Base-by-base conservation (phyloP, 2,113 vertebrate genomes). In the Odobenus rosmarus region DNA sequence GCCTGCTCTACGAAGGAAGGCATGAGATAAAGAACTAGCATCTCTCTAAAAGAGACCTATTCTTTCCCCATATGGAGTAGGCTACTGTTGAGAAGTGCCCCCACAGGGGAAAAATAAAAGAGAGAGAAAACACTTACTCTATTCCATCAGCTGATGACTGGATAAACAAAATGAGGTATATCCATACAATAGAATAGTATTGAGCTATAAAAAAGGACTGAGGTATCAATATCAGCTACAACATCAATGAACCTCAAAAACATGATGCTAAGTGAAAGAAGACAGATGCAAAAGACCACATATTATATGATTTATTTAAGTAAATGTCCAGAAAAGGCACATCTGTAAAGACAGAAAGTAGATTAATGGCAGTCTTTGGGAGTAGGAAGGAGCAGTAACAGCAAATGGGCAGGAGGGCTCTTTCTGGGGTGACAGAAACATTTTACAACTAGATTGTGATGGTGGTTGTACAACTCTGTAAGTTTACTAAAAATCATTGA, bases 271-370 rank as follows among this genome's bases (percentile, higher is more conserved):
- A 77, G 28, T 36, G 11, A 82, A 97, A 53, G 33, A 94, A 71
- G 57, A 7, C n/a, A 74, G 67, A 61, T 36, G 62, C 67, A 91
- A 33, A 97, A 57, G 71, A 57, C n/a, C 46, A 71, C 1, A 33
- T 28, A 69, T 71, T 23, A 23, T 74, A 33, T 64, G 74, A 92
- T 51, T 64, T 26, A 88, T 62, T 85, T 84, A 57, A 55, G 31
- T 24, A 84, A 93, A 81, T 19, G 12, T 49, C 36, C 33, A 93
- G 76, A 79, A 95, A 93, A 93, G n/a, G 26, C 16, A 89, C 89
- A 55, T 39, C n/a, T 19, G 36, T 13, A 88, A 31, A 86, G 13
- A 74, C 7, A 81, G 33, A 31, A 74, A 67, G 79, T 18, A 46
- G 51, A 62, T 19, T 28, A 89, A 89, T 7, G 42, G 39, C 16